Percentiles rank a stretch among this genome's conserved stretches.
These are phyloP conservation scores for Saxidomus purpurata DNA, from an alignment of 1,140 invertebrate genomes.

Conservation along the genomic window DNA sequence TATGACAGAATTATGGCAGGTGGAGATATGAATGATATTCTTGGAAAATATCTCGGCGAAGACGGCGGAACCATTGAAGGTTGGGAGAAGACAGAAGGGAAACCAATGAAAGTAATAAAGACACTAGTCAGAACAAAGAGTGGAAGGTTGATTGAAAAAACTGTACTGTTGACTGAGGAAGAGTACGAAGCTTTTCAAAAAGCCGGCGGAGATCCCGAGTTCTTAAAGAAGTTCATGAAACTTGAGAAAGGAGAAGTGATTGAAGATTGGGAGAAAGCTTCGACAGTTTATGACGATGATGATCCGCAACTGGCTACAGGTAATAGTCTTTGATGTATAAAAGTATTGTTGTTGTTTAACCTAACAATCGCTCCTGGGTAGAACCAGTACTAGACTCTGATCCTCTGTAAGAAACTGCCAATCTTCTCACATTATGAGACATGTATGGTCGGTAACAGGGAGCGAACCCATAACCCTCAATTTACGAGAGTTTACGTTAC, in stretches of 20 bases:
- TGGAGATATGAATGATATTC: slow-evolving; percentile 78
- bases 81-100: slow-evolving; percentile 78
- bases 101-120: slow-evolving; percentile 83
- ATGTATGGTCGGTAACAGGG: too few relatives aligned
- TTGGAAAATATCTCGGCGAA: slow-evolving; percentile 82
- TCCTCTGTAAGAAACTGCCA: too few relatives aligned
- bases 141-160: slow-evolving; percentile 84
- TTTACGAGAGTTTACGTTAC: too few relatives aligned
- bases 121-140: slow-evolving; percentile 84
- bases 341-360: too few relatives aligned
- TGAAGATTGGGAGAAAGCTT: slow-evolving; percentile 85
- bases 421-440: too few relatives aligned
- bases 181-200: slow-evolving; percentile 83
- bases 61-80: slow-evolving; percentile 82
- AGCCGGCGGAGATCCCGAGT: slow-evolving; percentile 82
- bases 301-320: slow-evolving; percentile 79
- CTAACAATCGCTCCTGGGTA: too few relatives aligned
- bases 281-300: slow-evolving; percentile 83
- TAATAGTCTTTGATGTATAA: slow-evolving; percentile 26
- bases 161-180: slow-evolving; percentile 85
- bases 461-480: too few relatives aligned
- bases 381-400: too few relatives aligned
- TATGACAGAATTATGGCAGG: slow-evolving; percentile 83
- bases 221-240: slow-evolving; percentile 84
- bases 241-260: slow-evolving; percentile 83